Percentiles rank a stretch among this genome's conserved stretches.
Conservation (phyloP, 1,140 invertebrate genomes). For the Leucophenga varia region DNA sequence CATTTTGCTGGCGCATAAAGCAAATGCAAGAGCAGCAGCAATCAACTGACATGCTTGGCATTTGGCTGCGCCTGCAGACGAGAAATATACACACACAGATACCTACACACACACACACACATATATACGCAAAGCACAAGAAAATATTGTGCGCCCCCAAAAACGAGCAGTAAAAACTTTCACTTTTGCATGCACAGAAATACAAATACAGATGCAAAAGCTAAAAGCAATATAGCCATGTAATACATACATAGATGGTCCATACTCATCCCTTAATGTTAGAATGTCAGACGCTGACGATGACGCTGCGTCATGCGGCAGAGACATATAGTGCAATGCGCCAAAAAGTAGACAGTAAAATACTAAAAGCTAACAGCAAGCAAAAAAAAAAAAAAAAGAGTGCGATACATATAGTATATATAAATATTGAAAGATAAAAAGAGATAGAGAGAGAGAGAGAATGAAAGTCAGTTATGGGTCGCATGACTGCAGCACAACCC, state of each 20-base stretch:
- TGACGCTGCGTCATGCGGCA: slow-evolving; percentile 38
- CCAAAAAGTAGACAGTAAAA: slow-evolving; percentile 44
- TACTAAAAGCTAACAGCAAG: too few relatives aligned
- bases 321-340: slow-evolving; percentile 43
- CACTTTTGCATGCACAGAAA: slow-evolving; percentile 36
- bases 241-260: background rate
- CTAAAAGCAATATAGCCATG: background rate
- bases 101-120: slow-evolving; percentile 11
- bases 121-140: slow-evolving; percentile 19
- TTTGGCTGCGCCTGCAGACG: background rate
- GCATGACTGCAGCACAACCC: too few relatives aligned
- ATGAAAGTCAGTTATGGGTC: too few relatives aligned
- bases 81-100: slow-evolving; percentile 12
- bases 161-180: slow-evolving; percentile 44
- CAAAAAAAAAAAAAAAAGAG: too few relatives aligned
- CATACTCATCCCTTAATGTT: too few relatives aligned
- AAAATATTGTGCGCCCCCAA: slow-evolving; percentile 20
- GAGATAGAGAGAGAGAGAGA: too few relatives aligned
- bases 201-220: too few relatives aligned
- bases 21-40: background rate
- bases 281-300: too few relatives aligned
- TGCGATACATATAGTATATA: too few relatives aligned
- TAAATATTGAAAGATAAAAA: too few relatives aligned
- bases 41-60: background rate
- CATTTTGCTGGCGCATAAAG: slow-evolving; percentile 9